Evolutionary conservation across 2,888 invertebrate genomes (phyloP).

Genomic region (Ennomos quercinarius): DNA sequence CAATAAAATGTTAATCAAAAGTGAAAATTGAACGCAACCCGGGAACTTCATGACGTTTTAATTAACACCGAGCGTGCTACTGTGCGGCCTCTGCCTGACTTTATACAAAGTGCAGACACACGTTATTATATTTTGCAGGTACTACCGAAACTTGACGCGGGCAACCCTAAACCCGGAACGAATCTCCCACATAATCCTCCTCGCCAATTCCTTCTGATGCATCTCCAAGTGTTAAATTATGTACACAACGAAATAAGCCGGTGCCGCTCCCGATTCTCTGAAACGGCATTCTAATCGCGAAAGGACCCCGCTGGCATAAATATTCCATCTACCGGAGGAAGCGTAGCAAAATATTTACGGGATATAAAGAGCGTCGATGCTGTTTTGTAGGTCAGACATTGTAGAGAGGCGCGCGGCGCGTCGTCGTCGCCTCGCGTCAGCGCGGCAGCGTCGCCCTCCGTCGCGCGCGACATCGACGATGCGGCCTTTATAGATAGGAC

Average conservation of each 20-base stretch:
- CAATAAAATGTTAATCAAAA: constrained; percentile 55
- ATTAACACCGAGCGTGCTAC: constrained; percentile 58
- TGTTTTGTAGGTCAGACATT: constrained; percentile 72
- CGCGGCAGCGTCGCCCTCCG: constrained; percentile 53
- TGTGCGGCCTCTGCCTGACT: constrained; percentile 57
- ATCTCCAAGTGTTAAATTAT: constrained; percentile 65
- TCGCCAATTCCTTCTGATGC: constrained; percentile 57
- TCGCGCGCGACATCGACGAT: constrained; percentile 26
- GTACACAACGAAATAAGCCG: constrained; percentile 67
- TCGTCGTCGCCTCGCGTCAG: constrained; percentile 63
- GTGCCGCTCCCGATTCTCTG: constrained; percentile 58
- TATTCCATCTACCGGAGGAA: constrained; percentile 65
- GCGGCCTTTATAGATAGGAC: constrained; percentile 52
- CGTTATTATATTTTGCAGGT: constrained; percentile 37
- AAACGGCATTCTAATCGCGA: constrained; percentile 77
- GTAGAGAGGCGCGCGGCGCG: constrained; percentile 48
- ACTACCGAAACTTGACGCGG: constrained; percentile 30
- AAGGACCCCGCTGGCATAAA: constrained; percentile 70
- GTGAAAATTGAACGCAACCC: constrained; percentile 53
- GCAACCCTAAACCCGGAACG: constrained; percentile 28
- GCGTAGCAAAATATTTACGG: constrained; percentile 69
- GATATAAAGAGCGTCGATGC: constrained; percentile 51
- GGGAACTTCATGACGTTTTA: constrained; percentile 53
- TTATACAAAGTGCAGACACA: constrained; percentile 26
- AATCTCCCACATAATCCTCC: constrained; percentile 45